These are phyloP conservation scores for Parnassius glacialis DNA, from an alignment of 2,888 invertebrate species.

Conservation along the genomic window DNA sequence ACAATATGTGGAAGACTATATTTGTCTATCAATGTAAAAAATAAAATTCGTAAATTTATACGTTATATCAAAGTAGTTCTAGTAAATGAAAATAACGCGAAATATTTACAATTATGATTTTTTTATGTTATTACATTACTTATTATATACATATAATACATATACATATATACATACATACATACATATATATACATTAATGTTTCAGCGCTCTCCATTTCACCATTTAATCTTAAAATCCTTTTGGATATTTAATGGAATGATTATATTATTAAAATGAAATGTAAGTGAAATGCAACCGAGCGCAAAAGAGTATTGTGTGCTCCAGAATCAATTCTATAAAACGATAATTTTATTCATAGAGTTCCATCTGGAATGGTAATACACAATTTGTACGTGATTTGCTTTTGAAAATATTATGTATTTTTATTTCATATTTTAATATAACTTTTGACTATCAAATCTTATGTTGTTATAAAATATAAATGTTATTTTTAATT, in stretches of 20 bases:
- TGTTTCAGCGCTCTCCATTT: too few relatives aligned
- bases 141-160: too few relatives aligned
- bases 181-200: too few relatives aligned
- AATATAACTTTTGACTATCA: not conserved
- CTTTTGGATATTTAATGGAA: slow-evolving; percentile 13
- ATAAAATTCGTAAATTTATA: too few relatives aligned
- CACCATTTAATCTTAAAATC: not conserved
- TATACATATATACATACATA: too few relatives aligned
- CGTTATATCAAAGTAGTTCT: too few relatives aligned
- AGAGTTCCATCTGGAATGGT: slow-evolving; percentile 28
- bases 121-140: too few relatives aligned
- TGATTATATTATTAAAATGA: slow-evolving; percentile 26
- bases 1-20: too few relatives aligned
- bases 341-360: slow-evolving; percentile 29
- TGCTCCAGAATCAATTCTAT: slow-evolving; percentile 29
- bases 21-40: too few relatives aligned
- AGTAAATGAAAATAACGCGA: too few relatives aligned
- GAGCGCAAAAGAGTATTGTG: slow-evolving; percentile 27
- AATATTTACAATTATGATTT: too few relatives aligned
- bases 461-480: not conserved
- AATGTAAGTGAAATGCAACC: slow-evolving; percentile 28
- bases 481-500: not conserved
- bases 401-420: slow-evolving; percentile 27
- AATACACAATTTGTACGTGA: slow-evolving; percentile 28
- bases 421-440: slow-evolving; percentile 22